These are phyloP conservation scores for Drosophila kanapiae DNA, from an alignment of 1,140 invertebrate species.

Conservation along the genomic window DNA sequence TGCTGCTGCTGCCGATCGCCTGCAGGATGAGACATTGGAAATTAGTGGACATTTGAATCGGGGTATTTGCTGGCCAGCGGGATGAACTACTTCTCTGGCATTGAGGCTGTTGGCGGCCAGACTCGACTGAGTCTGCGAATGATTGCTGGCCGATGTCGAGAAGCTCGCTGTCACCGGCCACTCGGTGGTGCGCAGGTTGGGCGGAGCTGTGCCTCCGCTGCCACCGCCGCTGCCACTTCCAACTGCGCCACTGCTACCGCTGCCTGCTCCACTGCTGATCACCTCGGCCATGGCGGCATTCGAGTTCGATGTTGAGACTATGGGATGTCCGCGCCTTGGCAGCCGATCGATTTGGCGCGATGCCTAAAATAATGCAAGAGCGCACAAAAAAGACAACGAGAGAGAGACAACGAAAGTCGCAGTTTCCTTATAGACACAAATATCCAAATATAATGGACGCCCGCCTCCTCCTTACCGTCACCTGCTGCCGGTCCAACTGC, in stretches of 20 bases:
- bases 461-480: slow-evolving; percentile 87
- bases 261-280: slow-evolving; percentile 61
- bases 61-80: slow-evolving; percentile 9
- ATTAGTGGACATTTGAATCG: slow-evolving; percentile 41
- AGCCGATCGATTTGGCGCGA: slow-evolving; percentile 94
- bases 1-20: slow-evolving; percentile 63
- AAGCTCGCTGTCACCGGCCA: slow-evolving; percentile 79
- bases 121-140: slow-evolving; percentile 83
- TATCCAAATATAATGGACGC: slow-evolving; percentile 16
- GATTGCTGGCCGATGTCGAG: slow-evolving; percentile 72
- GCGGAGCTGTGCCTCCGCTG: slow-evolving; percentile 62
- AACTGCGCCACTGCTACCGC: slow-evolving; percentile 58
- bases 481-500: slow-evolving; percentile 94
- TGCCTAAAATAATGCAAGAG: slow-evolving; percentile 86
- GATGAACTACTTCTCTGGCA: slow-evolving; percentile 79
- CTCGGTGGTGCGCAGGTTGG: slow-evolving; percentile 76
- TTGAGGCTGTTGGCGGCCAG: slow-evolving; percentile 80
- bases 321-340: slow-evolving; percentile 89
- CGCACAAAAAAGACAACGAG: slow-evolving; percentile 33
- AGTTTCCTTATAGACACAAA: slow-evolving; percentile 58
- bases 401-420: slow-evolving; percentile 46
- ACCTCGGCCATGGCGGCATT: slow-evolving; percentile 85
- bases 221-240: slow-evolving; percentile 62
- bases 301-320: slow-evolving; percentile 85
- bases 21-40: slow-evolving; percentile 36